Evolutionary conservation across 23 tunicate genomes (phyloP).

Genomic region (Styela plicata): DNA sequence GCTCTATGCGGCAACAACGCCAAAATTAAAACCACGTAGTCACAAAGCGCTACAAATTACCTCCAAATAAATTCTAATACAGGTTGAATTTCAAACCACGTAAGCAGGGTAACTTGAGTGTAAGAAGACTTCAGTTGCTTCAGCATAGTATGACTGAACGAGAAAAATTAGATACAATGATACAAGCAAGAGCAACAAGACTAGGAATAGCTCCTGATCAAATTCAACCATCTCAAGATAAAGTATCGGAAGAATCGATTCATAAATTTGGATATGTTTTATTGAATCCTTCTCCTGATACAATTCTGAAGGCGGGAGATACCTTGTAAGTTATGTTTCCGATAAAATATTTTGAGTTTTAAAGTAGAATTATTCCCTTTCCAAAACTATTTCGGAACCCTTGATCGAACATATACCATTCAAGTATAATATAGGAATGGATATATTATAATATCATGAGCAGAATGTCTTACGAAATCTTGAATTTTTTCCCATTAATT

Average conservation of each 20-base stretch:
- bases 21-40: too few species aligned
- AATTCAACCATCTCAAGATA: background rate
- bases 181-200: conserved; percentile 41
- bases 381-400: too few species aligned
- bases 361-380: too few species aligned
- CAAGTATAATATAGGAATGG: too few species aligned
- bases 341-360: too few species aligned
- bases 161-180: conserved; percentile 66
- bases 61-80: too few species aligned
- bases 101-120: conserved; percentile 25
- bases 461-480: too few species aligned
- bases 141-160: conserved; percentile 65
- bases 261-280: conserved; percentile 62
- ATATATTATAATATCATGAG: too few species aligned
- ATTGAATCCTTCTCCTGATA: conserved; percentile 63
- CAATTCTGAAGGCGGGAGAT: conserved; percentile 46
- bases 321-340: conserved; percentile 54
- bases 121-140: conserved; percentile 49
- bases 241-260: background rate
- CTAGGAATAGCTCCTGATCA: conserved; percentile 19
- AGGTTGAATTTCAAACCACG: background rate
- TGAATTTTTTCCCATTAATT: too few species aligned
- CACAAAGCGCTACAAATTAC: too few species aligned
- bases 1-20: too few species aligned
- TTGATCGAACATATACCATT: too few species aligned